phyloP scores from a whole-genome alignment of 2,797 vertebrate genomes.

The Rhyacichthys aspro region DNA sequence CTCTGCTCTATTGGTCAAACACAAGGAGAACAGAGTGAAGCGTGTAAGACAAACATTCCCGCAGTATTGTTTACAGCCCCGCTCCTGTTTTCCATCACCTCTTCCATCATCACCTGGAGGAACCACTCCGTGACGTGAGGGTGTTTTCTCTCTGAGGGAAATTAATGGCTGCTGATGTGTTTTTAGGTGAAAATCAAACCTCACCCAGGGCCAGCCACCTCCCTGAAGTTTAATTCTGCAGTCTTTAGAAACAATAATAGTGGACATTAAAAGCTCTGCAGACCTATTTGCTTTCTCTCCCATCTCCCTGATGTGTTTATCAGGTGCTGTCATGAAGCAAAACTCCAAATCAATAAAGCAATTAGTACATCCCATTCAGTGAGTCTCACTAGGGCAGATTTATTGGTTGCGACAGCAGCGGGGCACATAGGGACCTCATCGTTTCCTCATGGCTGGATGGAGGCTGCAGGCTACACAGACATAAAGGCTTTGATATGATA shows the following conservation, averaged over 20 bases:
- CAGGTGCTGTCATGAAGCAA: conserved; percentile 59
- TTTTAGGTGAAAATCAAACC: conserved; percentile 16
- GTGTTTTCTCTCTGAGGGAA: conserved; percentile 45
- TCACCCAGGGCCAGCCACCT: conserved; percentile 25
- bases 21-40: conserved; percentile 37
- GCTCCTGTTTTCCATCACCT: conserved; percentile 14
- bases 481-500: conserved; percentile 27
- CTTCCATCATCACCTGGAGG: conserved; percentile 44
- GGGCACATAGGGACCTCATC: conserved; percentile 59
- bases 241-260: conserved; percentile 37
- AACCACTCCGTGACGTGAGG: conserved; percentile 46
- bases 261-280: conserved; percentile 28
- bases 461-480: conserved; percentile 29
- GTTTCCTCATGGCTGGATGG: conserved; percentile 44
- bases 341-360: conserved; percentile 79
- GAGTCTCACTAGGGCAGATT: conserved; percentile 62
- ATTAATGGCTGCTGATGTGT: conserved; percentile 52
- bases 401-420: conserved; percentile 61
- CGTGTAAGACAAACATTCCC: conserved; percentile 42
- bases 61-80: conserved; percentile 36
- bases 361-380: conserved; percentile 73
- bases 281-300: conserved; percentile 47
- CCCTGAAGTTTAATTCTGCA: conserved; percentile 37
- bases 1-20: conserved; percentile 49
- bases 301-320: conserved; percentile 75